phyloP scores from a whole-genome alignment of 2,113 vertebrate genomes.

The Enhydra lutris region DNA sequence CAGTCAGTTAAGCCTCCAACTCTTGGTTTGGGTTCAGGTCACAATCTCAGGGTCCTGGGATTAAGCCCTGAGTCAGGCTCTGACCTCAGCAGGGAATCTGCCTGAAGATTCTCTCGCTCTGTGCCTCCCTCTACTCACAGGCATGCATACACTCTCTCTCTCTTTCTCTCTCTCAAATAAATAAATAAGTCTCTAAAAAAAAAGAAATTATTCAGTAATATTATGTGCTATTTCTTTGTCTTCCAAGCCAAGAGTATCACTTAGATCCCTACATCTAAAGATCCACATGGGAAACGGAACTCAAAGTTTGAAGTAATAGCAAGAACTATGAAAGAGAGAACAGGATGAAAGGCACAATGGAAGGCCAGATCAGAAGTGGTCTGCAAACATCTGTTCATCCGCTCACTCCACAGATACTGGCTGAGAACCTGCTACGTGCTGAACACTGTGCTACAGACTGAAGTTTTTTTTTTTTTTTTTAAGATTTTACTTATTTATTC shows the following conservation, averaged over 20 bases:
- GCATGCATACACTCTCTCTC: background rate
- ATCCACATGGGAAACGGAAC: background rate
- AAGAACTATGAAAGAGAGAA: background rate
- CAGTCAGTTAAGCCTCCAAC: background rate
- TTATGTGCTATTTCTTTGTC: background rate
- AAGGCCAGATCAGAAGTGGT: background rate
- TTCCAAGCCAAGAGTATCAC: background rate
- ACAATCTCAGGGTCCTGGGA: background rate
- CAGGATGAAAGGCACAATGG: background rate
- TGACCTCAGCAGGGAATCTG: background rate
- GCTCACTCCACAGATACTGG: background rate
- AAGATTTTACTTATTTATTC: too few species aligned
- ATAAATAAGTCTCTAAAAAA: background rate
- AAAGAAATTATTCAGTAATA: background rate
- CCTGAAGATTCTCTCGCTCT: background rate
- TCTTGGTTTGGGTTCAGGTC: background rate
- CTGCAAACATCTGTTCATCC: background rate
- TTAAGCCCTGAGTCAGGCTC: background rate
- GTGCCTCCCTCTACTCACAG: background rate
- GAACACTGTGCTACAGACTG: background rate
- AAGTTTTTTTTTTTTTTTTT: background rate
- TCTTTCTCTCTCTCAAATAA: background rate
- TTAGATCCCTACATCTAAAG: background rate
- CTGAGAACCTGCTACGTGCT: background rate
- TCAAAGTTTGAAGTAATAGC: background rate